Evolutionary conservation across 1,140 invertebrate species (phyloP).

Genomic region (Dolichoris vasculosae): DNA sequence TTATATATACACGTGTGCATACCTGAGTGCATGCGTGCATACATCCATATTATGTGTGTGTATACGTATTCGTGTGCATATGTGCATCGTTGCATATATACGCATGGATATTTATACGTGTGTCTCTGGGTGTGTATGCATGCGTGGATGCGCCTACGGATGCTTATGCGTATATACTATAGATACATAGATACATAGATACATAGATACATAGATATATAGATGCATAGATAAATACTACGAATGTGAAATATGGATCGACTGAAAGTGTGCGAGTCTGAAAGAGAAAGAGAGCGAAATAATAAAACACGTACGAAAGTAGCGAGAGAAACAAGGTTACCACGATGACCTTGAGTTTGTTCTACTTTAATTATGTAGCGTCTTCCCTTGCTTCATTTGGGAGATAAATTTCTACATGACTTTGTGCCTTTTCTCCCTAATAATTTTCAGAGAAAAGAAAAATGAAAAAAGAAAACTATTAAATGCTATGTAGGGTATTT

Average conservation of each 20-base stretch:
- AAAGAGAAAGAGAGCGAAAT: slow-evolving; percentile 13
- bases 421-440: slow-evolving; percentile 49
- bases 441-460: slow-evolving; percentile 27
- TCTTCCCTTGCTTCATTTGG: slow-evolving; percentile 45
- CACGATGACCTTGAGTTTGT: slow-evolving; percentile 28
- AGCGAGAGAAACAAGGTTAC: slow-evolving; percentile 21
- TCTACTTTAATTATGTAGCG: slow-evolving; percentile 48
- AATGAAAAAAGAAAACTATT: slow-evolving; percentile 31
- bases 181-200: slow-evolving; percentile 11
- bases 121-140: background rate
- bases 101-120: slow-evolving; percentile 9
- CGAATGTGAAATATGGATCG: slow-evolving; percentile 30
- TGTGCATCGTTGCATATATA: background rate
- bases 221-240: slow-evolving; percentile 27
- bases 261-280: slow-evolving; percentile 16
- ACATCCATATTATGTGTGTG: no score
- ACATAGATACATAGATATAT: slow-evolving; percentile 1
- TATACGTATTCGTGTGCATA: background rate
- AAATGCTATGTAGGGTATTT: slow-evolving; percentile 1
- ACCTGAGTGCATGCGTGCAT: background rate
- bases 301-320: slow-evolving; percentile 25
- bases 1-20: background rate
- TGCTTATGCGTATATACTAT: background rate
- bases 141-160: background rate
- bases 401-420: slow-evolving; percentile 41